Conservation (phyloP, 2,797 vertebrate species). For the Coreius guichenoti region DNA sequence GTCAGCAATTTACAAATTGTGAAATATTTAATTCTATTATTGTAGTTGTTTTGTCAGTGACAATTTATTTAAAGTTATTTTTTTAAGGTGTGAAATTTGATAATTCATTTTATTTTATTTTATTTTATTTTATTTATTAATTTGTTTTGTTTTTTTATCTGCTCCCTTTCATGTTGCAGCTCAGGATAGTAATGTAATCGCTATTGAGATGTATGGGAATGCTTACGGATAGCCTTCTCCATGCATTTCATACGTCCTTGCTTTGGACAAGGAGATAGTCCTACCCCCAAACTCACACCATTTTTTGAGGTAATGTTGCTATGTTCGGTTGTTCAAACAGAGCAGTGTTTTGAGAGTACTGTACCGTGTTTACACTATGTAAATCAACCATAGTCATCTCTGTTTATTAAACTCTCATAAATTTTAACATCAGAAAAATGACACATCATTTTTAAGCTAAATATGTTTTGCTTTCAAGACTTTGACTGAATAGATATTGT, state of each 20-base stretch:
- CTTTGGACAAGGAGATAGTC: no score
- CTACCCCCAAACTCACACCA: background rate
- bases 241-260: background rate
- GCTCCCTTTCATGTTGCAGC: no score
- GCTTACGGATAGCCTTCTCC: background rate
- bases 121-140: no score
- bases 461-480: constrained; percentile 21
- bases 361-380: background rate
- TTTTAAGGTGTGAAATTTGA: no score
- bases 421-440: background rate
- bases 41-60: background rate
- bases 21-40: background rate
- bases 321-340: background rate
- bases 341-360: background rate
- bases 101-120: background rate
- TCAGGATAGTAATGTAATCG: no score
- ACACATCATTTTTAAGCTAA: background rate
- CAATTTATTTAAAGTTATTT: background rate
- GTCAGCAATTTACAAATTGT: background rate
- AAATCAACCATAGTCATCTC: background rate
- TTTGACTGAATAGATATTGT: constrained; percentile 16
- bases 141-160: background rate
- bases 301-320: background rate
- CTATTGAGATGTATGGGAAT: no score
- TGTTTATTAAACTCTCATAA: background rate